Evolutionary conservation across 2,113 vertebrate genomes (phyloP).

Genomic region (Peromyscus polionotus): DNA sequence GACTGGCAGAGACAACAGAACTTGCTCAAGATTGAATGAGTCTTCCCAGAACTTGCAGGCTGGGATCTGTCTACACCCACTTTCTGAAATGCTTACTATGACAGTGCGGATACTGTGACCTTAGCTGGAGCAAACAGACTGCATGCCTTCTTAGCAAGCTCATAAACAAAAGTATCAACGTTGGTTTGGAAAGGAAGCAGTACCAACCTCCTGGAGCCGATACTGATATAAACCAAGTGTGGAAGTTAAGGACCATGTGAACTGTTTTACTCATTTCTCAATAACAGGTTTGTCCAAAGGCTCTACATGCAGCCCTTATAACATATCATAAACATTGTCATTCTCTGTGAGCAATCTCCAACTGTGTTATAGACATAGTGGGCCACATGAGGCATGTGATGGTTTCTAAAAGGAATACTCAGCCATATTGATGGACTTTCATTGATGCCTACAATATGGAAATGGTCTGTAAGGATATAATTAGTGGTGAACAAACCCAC

Average conservation of each 20-base stretch:
- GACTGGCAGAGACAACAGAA: background rate
- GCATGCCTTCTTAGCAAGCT: background rate
- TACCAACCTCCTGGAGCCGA: conserved; percentile 8
- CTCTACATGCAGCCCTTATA: background rate
- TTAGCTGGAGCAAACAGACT: conserved; percentile 9
- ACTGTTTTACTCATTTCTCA: conserved; percentile 26
- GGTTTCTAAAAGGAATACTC: background rate
- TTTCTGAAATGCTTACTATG: conserved; percentile 61
- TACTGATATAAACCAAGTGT: conserved; percentile 45
- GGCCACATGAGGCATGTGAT: background rate
- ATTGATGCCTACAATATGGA: background rate
- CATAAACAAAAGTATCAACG: conserved; percentile 59
- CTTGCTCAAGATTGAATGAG: background rate
- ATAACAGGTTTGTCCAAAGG: background rate
- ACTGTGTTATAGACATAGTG: background rate
- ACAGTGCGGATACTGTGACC: conserved; percentile 35
- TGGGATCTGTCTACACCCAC: conserved; percentile 44
- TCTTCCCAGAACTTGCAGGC: conserved; percentile 45
- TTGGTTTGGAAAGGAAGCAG: conserved; percentile 45
- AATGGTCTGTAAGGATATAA: background rate
- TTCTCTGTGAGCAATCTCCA: background rate
- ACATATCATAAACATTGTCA: background rate
- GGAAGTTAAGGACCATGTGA: background rate
- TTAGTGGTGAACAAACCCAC: background rate
- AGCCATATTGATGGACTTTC: background rate